Evolutionary conservation across 2,113 vertebrate species (phyloP).

Genomic region (sheep (Ovis aries)): ARS-UI_Ramb_v3.0 NC_056065.1:40398501-40399000

Average conservation of each 20-base stretch:
- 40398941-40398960: background rate
- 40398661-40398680: background rate
- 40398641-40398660: background rate
- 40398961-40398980: background rate
- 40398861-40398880: background rate
- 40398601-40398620: background rate
- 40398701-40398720: background rate
- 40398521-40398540: background rate
- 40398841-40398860: background rate
- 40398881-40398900: background rate
- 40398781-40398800: rapidly evolving
- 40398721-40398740: background rate
- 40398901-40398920: background rate
- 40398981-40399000: background rate
- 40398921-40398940: background rate
- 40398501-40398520: background rate
- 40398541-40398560: background rate
- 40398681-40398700: rapidly evolving
- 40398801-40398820: rapidly evolving
- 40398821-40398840: too few relatives aligned
- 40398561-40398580: background rate
- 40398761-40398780: rapidly evolving
- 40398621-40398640: background rate
- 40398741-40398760: background rate
- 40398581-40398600: background rate